Evolutionary conservation across 1,140 invertebrate species (phyloP).

Genomic region (Drosophila grimshawi): DNA sequence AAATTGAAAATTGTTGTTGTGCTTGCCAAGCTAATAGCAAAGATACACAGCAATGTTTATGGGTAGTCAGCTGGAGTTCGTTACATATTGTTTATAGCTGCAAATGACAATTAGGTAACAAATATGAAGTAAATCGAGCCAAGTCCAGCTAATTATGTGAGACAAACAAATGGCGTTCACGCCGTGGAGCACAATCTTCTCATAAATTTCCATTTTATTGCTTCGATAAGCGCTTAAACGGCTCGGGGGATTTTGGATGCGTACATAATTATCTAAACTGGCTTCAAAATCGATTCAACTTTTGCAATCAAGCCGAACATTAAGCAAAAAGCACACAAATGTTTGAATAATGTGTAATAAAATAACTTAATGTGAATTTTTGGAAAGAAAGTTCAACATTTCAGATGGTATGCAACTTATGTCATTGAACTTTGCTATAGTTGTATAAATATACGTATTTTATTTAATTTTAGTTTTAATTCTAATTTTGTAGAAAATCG

Average conservation of each 20-base stretch:
- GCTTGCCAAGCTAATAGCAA: slow-evolving; percentile 9
- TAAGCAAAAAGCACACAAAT: neutral
- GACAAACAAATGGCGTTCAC: neutral
- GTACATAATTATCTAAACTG: slow-evolving; percentile 8
- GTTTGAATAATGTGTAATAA: neutral
- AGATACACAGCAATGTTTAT: neutral
- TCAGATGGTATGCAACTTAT: too few relatives aligned
- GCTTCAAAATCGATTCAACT: slow-evolving; percentile 4
- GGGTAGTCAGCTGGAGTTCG: neutral
- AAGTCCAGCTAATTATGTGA: slow-evolving; percentile 2
- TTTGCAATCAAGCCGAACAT: neutral
- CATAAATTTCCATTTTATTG: slow-evolving; percentile 17
- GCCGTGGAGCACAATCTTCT: neutral
- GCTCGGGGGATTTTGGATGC: neutral
- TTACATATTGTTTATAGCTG: neutral
- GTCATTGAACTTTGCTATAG: too few relatives aligned
- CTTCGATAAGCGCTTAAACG: slow-evolving; percentile 1
- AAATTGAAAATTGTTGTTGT: slow-evolving; percentile 15
- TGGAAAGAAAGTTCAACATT: neutral
- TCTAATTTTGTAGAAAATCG: too few relatives aligned
- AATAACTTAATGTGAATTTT: neutral
- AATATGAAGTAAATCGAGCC: slow-evolving; percentile 1
- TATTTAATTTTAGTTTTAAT: too few relatives aligned
- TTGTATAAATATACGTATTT: too few relatives aligned
- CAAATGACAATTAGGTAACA: neutral